Percentiles rank a stretch among this genome's conserved stretches.
phyloP scores from a whole-genome alignment of 2,797 vertebrate genomes.

The Carcharodon carcharias region DNA sequence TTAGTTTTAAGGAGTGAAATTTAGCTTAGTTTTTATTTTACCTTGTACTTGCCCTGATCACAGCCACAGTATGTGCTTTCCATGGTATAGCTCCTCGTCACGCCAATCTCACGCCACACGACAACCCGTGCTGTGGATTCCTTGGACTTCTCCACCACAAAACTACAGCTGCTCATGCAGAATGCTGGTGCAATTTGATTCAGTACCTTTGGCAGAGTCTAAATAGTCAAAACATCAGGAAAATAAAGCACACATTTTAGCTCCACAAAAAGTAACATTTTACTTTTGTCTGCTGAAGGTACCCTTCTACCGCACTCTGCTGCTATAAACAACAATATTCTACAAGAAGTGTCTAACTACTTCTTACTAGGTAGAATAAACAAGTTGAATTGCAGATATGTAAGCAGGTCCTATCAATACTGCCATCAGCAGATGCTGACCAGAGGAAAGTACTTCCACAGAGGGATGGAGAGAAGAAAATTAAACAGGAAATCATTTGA shows the following conservation, averaged over 20 bases:
- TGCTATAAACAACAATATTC: neutral
- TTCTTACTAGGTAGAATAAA: neutral
- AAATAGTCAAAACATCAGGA: constrained; percentile 39
- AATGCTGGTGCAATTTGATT: constrained; percentile 91
- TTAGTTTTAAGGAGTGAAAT: neutral
- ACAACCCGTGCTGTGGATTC: constrained; percentile 93
- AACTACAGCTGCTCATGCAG: constrained; percentile 93
- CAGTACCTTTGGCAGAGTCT: constrained; percentile 88
- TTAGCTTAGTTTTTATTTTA: constrained; percentile 45
- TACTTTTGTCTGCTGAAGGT: neutral
- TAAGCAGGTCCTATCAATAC: neutral
- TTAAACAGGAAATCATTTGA: neutral
- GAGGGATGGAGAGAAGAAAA: neutral
- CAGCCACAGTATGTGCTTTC: constrained; percentile 95
- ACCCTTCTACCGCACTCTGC: neutral
- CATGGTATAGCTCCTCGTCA: constrained; percentile 96
- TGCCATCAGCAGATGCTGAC: neutral
- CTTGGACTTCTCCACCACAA: constrained; percentile 96
- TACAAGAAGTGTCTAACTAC: neutral
- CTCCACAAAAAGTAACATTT: neutral
- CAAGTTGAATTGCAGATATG: neutral
- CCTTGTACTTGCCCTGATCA: constrained; percentile 97
- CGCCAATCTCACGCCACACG: constrained; percentile 93
- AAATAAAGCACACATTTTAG: neutral
- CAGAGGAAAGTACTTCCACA: neutral